Conservation (phyloP, 1,140 invertebrate genomes). For the Drosophila pallidifrons region DNA sequence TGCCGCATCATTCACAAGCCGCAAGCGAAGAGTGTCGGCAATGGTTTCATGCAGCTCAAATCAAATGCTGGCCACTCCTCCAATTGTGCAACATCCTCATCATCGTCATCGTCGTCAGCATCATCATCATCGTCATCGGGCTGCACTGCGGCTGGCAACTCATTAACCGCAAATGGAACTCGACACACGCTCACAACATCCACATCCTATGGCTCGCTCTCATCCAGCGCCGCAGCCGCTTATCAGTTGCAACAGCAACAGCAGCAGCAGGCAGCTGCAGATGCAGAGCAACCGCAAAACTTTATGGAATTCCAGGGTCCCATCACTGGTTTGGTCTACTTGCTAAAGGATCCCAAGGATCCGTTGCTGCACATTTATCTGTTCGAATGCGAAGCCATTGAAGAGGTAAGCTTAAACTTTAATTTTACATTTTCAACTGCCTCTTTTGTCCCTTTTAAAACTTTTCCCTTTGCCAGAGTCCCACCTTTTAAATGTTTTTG, state of each 20-base stretch:
- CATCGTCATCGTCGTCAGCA: slow-evolving; percentile 34
- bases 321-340: slow-evolving; percentile 86
- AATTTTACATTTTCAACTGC: slow-evolving; percentile 24
- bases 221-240: slow-evolving; percentile 71
- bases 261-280: slow-evolving; percentile 39
- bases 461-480: slow-evolving; percentile 21
- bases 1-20: slow-evolving; percentile 82
- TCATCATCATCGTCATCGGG: slow-evolving; percentile 11
- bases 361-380: slow-evolving; percentile 88
- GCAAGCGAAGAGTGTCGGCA: slow-evolving; percentile 73
- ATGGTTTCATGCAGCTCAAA: slow-evolving; percentile 79
- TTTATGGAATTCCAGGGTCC: slow-evolving; percentile 84
- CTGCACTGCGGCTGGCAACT: slow-evolving; percentile 33
- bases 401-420: slow-evolving; percentile 86
- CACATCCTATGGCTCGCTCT: slow-evolving; percentile 79
- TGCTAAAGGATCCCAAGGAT: slow-evolving; percentile 88
- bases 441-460: slow-evolving; percentile 46
- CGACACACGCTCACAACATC: slow-evolving; percentile 76
- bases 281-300: slow-evolving; percentile 67
- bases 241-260: slow-evolving; percentile 67
- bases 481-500: slow-evolving; percentile 50
- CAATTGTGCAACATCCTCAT: slow-evolving; percentile 20
- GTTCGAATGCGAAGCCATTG: slow-evolving; percentile 87
- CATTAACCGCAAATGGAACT: slow-evolving; percentile 62
- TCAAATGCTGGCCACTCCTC: slow-evolving; percentile 33